Percentiles rank a stretch among this genome's conserved stretches.
phyloP scores from a whole-genome alignment of 2,113 vertebrate species.

The Speoplatyrhinus poulsoni region DNA sequence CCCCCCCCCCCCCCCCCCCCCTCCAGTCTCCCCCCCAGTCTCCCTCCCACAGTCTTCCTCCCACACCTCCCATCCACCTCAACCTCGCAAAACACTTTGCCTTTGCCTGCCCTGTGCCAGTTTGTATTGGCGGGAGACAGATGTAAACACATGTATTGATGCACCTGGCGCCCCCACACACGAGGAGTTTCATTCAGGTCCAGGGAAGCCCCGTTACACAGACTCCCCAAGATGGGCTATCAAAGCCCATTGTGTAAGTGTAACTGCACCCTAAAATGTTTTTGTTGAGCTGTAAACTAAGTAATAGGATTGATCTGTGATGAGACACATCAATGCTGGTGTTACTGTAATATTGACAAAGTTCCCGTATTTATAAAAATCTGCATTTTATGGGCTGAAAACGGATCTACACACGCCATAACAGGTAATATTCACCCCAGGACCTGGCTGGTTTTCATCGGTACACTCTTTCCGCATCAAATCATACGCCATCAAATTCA shows the following conservation, averaged over 20 bases:
- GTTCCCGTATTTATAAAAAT: too few species aligned
- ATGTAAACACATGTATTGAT: slow-evolving; percentile 55
- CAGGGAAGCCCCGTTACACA: slow-evolving; percentile 52
- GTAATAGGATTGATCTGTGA: too few species aligned
- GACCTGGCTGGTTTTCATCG: too few species aligned
- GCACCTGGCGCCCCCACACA: slow-evolving; percentile 38
- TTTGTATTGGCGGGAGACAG: slow-evolving; percentile 55
- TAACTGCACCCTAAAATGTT: background rate
- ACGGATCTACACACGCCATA: too few species aligned
- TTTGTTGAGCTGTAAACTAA: too few species aligned
- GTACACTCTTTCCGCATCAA: too few species aligned
- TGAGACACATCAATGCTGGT: too few species aligned
- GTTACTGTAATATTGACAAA: too few species aligned
- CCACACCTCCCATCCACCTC: background rate
- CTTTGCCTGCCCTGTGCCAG: slow-evolving; percentile 34
- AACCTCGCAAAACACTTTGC: slow-evolving; percentile 23
- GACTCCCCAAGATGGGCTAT: slow-evolving; percentile 40
- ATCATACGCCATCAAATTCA: too few species aligned
- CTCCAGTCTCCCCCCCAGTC: background rate
- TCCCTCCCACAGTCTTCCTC: background rate
- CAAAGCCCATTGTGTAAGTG: slow-evolving; percentile 45
- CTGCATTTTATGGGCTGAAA: too few species aligned
- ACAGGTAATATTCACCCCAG: too few species aligned
- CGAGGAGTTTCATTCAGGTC: slow-evolving; percentile 46
- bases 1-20: background rate